A percentile compares a stretch with the other conserved stretches of the same genome.
These are phyloP conservation scores for Oriolus oriolus DNA, from an alignment of 2,113 vertebrate species.

Conservation along the genomic window DNA sequence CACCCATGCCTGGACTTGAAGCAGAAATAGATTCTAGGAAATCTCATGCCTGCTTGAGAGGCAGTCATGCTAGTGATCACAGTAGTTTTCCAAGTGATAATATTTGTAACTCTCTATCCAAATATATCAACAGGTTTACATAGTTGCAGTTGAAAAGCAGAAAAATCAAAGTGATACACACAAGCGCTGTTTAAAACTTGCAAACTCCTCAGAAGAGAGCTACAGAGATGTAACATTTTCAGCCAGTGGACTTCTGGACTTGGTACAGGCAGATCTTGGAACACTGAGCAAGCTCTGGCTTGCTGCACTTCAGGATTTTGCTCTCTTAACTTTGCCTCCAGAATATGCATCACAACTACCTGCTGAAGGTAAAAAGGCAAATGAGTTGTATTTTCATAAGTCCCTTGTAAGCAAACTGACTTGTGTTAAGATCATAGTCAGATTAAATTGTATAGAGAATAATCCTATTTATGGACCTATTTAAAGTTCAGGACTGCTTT, in stretches of 20 bases:
- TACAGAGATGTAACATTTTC: background rate
- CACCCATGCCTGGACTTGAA: background rate
- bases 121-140: slow-evolving; percentile 83
- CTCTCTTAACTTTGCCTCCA: slow-evolving; percentile 82
- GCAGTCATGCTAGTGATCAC: background rate
- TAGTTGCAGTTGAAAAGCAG: slow-evolving; percentile 83
- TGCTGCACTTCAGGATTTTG: slow-evolving; percentile 87
- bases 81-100: background rate
- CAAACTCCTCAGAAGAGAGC: slow-evolving; percentile 47
- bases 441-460: background rate
- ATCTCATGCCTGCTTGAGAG: background rate
- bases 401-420: background rate
- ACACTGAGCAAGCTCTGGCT: slow-evolving; percentile 89
- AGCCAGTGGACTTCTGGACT: slow-evolving; percentile 73
- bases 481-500: background rate
- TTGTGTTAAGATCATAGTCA: background rate
- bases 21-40: background rate
- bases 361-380: slow-evolving; percentile 74
- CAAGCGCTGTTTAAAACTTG: slow-evolving; percentile 34
- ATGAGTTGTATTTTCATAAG: background rate
- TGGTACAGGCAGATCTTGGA: slow-evolving; percentile 83
- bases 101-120: background rate
- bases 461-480: background rate
- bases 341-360: slow-evolving; percentile 82
- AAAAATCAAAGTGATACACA: slow-evolving; percentile 53